These are phyloP conservation scores for Phycodurus eques DNA, from an alignment of 2,113 vertebrate species.

Conservation along the genomic window DNA sequence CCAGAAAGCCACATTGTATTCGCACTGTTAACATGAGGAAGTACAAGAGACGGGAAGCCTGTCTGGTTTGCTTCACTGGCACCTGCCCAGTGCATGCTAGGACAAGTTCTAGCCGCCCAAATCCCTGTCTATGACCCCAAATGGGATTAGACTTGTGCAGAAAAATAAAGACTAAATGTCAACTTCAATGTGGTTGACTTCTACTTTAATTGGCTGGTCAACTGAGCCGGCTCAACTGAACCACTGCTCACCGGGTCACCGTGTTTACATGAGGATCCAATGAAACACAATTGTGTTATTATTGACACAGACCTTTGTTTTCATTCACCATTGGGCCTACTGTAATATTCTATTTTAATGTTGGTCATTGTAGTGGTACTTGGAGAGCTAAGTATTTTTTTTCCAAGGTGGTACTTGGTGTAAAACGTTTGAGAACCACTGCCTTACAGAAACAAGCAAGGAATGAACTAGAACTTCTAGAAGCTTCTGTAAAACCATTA, in stretches of 20 bases:
- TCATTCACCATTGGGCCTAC: too few relatives aligned
- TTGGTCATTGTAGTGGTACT: too few relatives aligned
- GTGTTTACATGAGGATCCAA: constrained; percentile 18
- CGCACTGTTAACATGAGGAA: constrained; percentile 9
- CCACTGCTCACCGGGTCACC: neutral
- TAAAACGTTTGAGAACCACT: too few relatives aligned
- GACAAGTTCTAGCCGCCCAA: constrained; percentile 1
- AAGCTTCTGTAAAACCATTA: too few relatives aligned
- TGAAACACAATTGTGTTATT: constrained; percentile 20
- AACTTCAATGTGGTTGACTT: constrained; percentile 31
- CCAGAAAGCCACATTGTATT: constrained; percentile 20
- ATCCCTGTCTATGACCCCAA: constrained; percentile 10
- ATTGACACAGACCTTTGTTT: constrained; percentile 12
- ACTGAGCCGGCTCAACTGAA: constrained; percentile 25
- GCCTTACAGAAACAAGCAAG: too few relatives aligned
- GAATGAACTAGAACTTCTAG: too few relatives aligned
- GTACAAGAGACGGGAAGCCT: constrained; percentile 2
- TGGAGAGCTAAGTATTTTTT: too few relatives aligned
- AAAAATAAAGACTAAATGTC: constrained; percentile 42
- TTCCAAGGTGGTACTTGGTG: too few relatives aligned
- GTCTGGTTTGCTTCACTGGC: neutral
- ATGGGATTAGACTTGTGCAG: constrained; percentile 30
- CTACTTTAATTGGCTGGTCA: constrained; percentile 26
- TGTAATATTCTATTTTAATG: too few relatives aligned
- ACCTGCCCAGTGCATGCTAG: constrained; percentile 23